Evolutionary conservation across 1,140 invertebrate species (phyloP), one percentile per base, ranked within the genome.

Genomic region (Drosophila parvula): DNA sequence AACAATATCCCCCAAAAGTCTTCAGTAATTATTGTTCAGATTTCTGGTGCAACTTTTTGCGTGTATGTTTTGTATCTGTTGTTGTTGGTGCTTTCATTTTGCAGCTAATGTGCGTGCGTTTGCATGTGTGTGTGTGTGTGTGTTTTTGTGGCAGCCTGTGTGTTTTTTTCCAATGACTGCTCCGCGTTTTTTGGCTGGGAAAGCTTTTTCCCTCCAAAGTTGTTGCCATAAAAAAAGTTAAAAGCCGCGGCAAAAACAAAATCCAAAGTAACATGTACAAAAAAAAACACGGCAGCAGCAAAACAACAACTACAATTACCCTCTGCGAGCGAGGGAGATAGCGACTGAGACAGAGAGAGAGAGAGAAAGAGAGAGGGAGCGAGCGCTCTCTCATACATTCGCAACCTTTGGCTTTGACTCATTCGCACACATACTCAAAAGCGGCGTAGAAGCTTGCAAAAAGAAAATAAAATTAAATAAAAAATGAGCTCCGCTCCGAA

Each of bases 41-140:
- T 70, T 73, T 69, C 79, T 48, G 36, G 18, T 43, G 64, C 74
- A 56, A 76, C 22, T 43, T 76, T 76, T 44, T 16, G 40, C 30
- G 30, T 58, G 73, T 64, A 51, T 60, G 68, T 75, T 61, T 63
- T 75, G 68, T 48, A 53, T 53, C 47, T 77, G 68, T 50, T 63
- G 69, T 65, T 84, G 58, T 76, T 84, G 74, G 44, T 83, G 80
- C 80, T 84, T 84, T 80, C 73, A 73, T 83, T 79, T 83, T 84
- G 76, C 76, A 83, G 79, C 76, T 79, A 30, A 30, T 30, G 70
- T 83, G 75, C 76, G 74, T 71, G 65, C 59, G 44, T 30, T n/a
- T 14, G 41, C 40, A 71, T 77, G 30, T 40, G 34, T 69, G 32
- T 45, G 36, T 71, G 40, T 59, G 34, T 48, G 56, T 73, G 48